Evolutionary conservation across 2,113 vertebrate species (phyloP), one percentile per base, ranked within the genome.

Genomic region (Rhynchomys soricoides): DNA sequence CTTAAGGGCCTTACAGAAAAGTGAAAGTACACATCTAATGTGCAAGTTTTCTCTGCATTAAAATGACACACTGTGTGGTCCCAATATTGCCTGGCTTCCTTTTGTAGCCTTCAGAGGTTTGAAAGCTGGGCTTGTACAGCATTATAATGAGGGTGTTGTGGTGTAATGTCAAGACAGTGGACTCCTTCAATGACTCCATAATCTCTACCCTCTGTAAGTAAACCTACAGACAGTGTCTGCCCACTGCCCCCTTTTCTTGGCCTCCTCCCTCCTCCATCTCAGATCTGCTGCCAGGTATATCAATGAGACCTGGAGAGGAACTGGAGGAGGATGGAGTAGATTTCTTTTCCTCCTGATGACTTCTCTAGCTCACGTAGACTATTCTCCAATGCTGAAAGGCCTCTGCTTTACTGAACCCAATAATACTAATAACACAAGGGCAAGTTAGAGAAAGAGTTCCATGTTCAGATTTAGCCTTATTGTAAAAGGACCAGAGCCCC

Each of bases 1-100:
- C 86, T 97, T 96, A 97, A 95, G 50, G 78, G 83, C 62, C 91
- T 97, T 95, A 95, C 92, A 86, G 90, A 97, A 95, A 97, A 73
- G 88, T 82, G 74, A 90, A 45, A 52, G 82, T 88, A 75, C 19
- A 37, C 68, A 71, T 93, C 83, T 96, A 88, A 93, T 88, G 19
- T 91, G 26, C 77, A 11, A 94, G 82, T 90, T 91, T 97, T 96
- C 91, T 96, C 92, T 70, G 43, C 48, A 86, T 93, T 92, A 95
- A 94, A 91, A 93, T 79, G 91, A 93, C 89, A 66, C n/a, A 95
- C 86, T 92, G 17, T 24, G 5, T 77, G 50, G 74, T 40, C 77
- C 45, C 57, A 57, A 34, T 73, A 95, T 88, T 96, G 79, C 50
- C 92, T 89, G 77, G 52, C 73, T 96, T 94, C 78, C 52, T 86